Conservation (phyloP, 2,888 invertebrate species). For the Drosophila subsilvestris region DNA sequence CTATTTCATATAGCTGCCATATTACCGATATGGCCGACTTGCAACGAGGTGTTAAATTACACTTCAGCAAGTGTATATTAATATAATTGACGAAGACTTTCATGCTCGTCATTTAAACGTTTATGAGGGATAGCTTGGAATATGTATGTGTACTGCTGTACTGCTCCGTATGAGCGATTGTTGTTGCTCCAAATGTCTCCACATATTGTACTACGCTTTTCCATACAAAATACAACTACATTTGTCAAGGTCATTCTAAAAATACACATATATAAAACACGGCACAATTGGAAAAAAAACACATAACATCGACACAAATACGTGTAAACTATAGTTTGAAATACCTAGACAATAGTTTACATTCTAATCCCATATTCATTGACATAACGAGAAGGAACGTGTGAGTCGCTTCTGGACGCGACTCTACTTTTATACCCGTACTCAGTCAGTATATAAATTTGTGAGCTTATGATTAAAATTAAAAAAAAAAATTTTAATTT, state of each 20-base stretch:
- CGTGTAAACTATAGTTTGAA: too few species aligned
- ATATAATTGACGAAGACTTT: too few species aligned
- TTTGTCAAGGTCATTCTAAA: conserved; percentile 28
- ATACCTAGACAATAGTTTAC: background rate
- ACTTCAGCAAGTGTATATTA: background rate
- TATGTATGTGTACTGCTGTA: background rate
- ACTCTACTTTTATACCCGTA: too few species aligned
- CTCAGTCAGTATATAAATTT: too few species aligned
- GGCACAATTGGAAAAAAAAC: conserved; percentile 25
- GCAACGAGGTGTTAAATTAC: background rate
- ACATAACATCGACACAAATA: conserved; percentile 22
- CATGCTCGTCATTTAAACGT: background rate
- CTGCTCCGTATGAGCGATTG: conserved; percentile 3
- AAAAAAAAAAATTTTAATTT: too few species aligned
- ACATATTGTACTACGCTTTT: conserved; percentile 7
- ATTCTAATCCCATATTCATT: too few species aligned
- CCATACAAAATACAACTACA: conserved; percentile 19
- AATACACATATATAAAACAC: conserved; percentile 29
- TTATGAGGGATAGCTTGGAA: conserved; percentile 6
- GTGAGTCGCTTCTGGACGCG: too few species aligned
- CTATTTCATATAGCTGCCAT: conserved; percentile 3
- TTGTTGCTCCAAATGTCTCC: too few species aligned
- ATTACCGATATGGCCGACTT: background rate
- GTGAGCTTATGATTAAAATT: too few species aligned
- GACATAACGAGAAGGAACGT: too few species aligned